A percentile compares a stretch with the other conserved stretches of the same genome.
These are phyloP conservation scores for Limnephilus auricula DNA, from an alignment of 2,888 invertebrate species.

Conservation along the genomic window DNA sequence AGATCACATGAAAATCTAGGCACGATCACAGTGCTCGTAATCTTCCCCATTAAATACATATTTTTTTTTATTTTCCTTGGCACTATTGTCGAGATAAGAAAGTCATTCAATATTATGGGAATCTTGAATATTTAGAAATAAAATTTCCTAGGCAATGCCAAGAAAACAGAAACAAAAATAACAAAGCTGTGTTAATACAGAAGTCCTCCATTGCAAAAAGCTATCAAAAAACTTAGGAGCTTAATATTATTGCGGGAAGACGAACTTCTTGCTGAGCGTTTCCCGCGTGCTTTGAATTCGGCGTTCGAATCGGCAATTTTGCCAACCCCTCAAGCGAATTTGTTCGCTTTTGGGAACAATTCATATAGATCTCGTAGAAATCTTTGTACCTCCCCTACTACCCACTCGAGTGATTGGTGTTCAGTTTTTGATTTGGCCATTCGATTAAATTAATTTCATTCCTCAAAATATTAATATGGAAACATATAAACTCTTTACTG, in stretches of 20 bases:
- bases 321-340: too few relatives aligned
- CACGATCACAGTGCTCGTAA: not conserved
- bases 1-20: not conserved
- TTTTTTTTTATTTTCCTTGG: not conserved
- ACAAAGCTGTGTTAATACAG: not conserved
- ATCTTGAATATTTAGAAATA: not conserved
- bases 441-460: too few relatives aligned
- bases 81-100: not conserved
- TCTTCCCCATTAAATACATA: not conserved
- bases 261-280: not conserved
- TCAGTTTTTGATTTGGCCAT: too few relatives aligned
- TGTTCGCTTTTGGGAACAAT: too few relatives aligned
- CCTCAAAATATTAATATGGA: too few relatives aligned
- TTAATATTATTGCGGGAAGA: constrained; percentile 23
- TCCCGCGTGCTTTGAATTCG: constrained; percentile 41
- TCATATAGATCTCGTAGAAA: too few relatives aligned
- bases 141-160: not conserved
- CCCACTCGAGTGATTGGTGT: too few relatives aligned
- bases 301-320: constrained; percentile 23
- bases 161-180: not conserved
- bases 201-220: not conserved
- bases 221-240: not conserved
- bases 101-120: not conserved
- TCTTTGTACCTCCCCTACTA: too few relatives aligned
- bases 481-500: too few relatives aligned